Evolutionary conservation across 2,888 invertebrate species (phyloP).

Genomic region (Coelogynopora nodosa): DNA sequence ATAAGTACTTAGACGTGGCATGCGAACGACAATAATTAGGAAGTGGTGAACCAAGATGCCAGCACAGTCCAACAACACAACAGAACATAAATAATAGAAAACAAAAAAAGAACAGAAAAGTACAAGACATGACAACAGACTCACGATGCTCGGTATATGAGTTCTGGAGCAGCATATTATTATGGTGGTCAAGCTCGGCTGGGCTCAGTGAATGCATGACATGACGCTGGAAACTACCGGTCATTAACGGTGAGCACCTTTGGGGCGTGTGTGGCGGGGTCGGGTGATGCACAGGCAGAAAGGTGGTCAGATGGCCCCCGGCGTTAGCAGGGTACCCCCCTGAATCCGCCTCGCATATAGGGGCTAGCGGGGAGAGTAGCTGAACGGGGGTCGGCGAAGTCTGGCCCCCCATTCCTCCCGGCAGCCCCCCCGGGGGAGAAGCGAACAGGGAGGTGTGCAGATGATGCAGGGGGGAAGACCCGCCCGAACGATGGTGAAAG

Average conservation of each 20-base stretch:
- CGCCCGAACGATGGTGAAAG: neutral
- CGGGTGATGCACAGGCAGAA: neutral
- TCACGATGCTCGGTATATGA: conserved; percentile 9
- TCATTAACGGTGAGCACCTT: neutral
- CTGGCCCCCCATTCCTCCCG: neutral
- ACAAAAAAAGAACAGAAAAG: too few relatives aligned
- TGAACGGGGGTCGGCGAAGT: neutral
- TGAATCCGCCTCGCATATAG: neutral
- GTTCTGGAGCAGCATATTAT: neutral
- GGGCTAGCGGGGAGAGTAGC: neutral
- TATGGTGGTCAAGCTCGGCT: neutral
- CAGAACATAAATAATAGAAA: too few relatives aligned
- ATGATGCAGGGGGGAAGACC: neutral
- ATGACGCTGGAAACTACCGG: neutral
- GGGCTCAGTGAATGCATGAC: neutral
- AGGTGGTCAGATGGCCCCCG: neutral
- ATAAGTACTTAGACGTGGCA: too few relatives aligned
- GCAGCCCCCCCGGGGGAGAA: neutral
- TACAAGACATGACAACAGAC: neutral
- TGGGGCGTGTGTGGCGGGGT: conserved; percentile 2
- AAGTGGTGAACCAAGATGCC: too few relatives aligned
- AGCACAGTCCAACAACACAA: too few relatives aligned
- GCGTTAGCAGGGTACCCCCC: neutral
- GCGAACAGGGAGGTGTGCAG: conserved; percentile 1
- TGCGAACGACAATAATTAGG: too few relatives aligned